A percentile compares a stretch with the other conserved stretches of the same genome.
These are phyloP conservation scores for Heliconius hortense DNA, from an alignment of 2,888 invertebrate genomes.

Conservation along the genomic window DNA sequence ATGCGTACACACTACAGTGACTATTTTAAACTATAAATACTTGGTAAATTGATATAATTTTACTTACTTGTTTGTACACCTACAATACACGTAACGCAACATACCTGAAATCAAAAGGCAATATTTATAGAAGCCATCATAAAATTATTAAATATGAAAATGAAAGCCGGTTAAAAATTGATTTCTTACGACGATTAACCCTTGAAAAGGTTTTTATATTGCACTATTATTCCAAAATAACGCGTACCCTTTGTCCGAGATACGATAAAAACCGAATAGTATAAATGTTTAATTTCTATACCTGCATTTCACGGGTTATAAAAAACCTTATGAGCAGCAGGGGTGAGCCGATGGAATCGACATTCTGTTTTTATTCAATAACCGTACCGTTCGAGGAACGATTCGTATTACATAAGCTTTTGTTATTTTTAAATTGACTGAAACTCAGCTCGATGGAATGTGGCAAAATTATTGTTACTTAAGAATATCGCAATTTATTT, in stretches of 20 bases:
- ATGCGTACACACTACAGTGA: slow-evolving; percentile 5
- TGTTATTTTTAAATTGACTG: slow-evolving; percentile 69
- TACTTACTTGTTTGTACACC: not conserved
- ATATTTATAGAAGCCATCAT: slow-evolving; percentile 9
- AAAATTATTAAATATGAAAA: slow-evolving; percentile 16
- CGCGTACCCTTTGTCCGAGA: slow-evolving; percentile 37
- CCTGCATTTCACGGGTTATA: slow-evolving; percentile 69
- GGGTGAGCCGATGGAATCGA: slow-evolving; percentile 57
- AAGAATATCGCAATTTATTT: slow-evolving; percentile 27
- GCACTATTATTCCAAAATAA: slow-evolving; percentile 36
- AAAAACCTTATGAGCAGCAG: slow-evolving; percentile 63
- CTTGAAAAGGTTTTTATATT: slow-evolving; percentile 32
- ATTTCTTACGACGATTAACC: slow-evolving; percentile 25
- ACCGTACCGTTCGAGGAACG: slow-evolving; percentile 58
- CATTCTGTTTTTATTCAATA: slow-evolving; percentile 70
- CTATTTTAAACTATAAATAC: not conserved
- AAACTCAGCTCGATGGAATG: slow-evolving; percentile 53
- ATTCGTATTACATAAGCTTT: slow-evolving; percentile 63
- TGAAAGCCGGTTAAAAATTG: slow-evolving; percentile 16
- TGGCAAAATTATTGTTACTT: slow-evolving; percentile 31
- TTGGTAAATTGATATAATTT: not conserved
- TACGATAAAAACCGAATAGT: slow-evolving; percentile 42
- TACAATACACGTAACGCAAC: not conserved
- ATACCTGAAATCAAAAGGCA: slow-evolving; percentile 5
- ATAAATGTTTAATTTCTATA: slow-evolving; percentile 56